These are phyloP conservation scores for Dicycla oo DNA, from an alignment of 2,888 invertebrate genomes.

Conservation along the genomic window DNA sequence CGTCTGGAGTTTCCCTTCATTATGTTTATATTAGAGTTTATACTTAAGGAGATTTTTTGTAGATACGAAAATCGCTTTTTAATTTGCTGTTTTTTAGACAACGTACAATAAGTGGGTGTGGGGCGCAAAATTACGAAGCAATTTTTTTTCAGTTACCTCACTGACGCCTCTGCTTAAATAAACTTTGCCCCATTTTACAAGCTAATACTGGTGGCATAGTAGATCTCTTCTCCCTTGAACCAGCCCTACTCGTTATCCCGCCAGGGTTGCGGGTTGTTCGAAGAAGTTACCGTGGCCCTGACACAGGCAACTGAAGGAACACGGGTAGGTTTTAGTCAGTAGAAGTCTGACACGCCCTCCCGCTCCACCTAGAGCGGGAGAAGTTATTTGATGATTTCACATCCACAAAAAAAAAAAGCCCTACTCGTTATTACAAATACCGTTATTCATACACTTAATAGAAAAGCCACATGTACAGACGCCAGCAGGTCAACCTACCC, in stretches of 20 bases:
- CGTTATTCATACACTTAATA: too few relatives aligned
- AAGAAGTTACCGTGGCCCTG: too few relatives aligned
- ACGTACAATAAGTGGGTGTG: not conserved
- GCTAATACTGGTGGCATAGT: not conserved
- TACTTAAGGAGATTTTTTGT: not conserved
- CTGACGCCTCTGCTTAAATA: not conserved
- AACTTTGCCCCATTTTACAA: not conserved
- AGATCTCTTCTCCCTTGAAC: not conserved
- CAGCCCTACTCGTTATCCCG: not conserved
- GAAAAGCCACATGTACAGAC: too few relatives aligned
- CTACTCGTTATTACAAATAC: too few relatives aligned
- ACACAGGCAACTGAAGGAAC: too few relatives aligned
- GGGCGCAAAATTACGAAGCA: not conserved
- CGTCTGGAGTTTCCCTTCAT: slow-evolving; percentile 12
- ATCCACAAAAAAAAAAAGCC: too few relatives aligned
- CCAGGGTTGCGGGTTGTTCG: too few relatives aligned
- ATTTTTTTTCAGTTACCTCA: not conserved
- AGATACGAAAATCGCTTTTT: slow-evolving; percentile 7
- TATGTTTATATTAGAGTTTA: slow-evolving; percentile 46
- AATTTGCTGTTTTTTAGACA: not conserved
- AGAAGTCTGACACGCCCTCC: too few relatives aligned
- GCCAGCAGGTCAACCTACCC: too few relatives aligned
- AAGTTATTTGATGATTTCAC: too few relatives aligned
- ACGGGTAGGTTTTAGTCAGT: too few relatives aligned
- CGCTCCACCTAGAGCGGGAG: too few relatives aligned